Conservation (phyloP, 2,888 invertebrate genomes). For the Lydus trimaculatus region DNA sequence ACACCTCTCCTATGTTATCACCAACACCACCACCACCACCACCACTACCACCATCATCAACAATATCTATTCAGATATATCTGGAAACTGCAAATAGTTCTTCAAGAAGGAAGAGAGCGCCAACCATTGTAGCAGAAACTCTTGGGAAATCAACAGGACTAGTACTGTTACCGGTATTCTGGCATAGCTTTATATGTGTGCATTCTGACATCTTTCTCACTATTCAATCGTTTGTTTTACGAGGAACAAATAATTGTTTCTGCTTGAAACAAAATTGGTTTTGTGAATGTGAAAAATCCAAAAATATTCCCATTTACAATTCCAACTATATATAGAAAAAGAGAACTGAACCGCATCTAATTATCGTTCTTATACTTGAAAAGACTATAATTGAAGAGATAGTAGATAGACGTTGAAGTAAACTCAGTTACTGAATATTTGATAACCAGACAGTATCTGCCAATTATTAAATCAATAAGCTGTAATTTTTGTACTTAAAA, state of each 20-base stretch:
- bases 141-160: constrained; percentile 49
- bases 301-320: no score
- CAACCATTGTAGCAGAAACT: constrained; percentile 43
- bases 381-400: constrained; percentile 22
- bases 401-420: constrained; percentile 15
- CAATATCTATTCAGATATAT: not conserved
- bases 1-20: not conserved
- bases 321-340: no score
- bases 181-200: not conserved
- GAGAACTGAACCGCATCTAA: constrained; percentile 16
- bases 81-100: constrained; percentile 44
- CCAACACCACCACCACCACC: constrained; percentile 16
- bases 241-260: not conserved
- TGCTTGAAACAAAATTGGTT: no score
- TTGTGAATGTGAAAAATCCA: no score
- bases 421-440: constrained; percentile 24
- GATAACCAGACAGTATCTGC: constrained; percentile 19
- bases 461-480: constrained; percentile 29
- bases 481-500: constrained; percentile 26
- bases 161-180: not conserved
- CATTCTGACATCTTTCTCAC: not conserved
- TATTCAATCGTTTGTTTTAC: no score
- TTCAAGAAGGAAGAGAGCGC: constrained; percentile 35
- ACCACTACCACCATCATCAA: constrained; percentile 10
- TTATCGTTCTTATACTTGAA: constrained; percentile 20